phyloP scores from a whole-genome alignment of 1,140 invertebrate genomes.

The Zaprionus lachaisei region DNA sequence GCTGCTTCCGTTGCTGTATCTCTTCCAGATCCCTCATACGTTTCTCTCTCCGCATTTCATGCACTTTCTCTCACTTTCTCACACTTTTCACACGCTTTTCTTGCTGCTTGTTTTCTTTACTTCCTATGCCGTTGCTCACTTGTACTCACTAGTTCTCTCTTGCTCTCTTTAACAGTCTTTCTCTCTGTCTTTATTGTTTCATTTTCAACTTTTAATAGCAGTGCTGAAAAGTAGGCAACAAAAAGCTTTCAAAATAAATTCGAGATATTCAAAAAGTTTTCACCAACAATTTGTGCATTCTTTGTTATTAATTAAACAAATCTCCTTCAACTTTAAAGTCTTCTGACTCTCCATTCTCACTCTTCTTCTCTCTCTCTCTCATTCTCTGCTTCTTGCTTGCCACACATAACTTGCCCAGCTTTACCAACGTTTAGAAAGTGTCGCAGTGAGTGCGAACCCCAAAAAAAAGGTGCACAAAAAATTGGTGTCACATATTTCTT shows the following conservation, averaged over 20 bases:
- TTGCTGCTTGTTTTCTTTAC: background rate
- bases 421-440: conserved; percentile 24
- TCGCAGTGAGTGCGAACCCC: conserved; percentile 1
- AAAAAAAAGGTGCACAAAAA: conserved; percentile 18
- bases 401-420: background rate
- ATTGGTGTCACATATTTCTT: conserved; percentile 45
- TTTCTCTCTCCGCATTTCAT: background rate
- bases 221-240: background rate
- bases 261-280: conserved; percentile 23
- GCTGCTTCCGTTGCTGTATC: background rate
- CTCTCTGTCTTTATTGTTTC: background rate
- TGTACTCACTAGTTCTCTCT: conserved; percentile 46
- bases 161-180: conserved; percentile 37
- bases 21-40: background rate
- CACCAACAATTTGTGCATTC: background rate
- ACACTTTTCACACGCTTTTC: background rate
- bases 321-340: background rate
- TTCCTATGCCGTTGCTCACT: conserved; percentile 9
- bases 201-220: background rate
- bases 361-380: background rate
- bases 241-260: conserved; percentile 18
- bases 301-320: background rate
- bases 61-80: background rate
- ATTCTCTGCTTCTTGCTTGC: background rate
- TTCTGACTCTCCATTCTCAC: background rate